Base-by-base conservation (phyloP, 2,888 invertebrate species). In the Pristionchus entomophagus region DNA sequence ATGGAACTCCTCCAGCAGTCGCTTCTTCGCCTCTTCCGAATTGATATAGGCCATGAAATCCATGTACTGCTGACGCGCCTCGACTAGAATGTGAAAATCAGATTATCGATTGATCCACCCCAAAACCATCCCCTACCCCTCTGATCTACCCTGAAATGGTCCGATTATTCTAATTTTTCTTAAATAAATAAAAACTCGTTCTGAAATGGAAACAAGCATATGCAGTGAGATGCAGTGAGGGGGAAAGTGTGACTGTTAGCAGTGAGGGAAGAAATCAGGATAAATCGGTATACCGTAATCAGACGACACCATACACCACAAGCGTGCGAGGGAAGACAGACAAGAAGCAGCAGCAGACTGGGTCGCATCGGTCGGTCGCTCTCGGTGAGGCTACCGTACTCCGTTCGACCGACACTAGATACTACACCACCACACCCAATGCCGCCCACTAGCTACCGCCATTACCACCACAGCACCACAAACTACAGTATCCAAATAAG, bases 81-180 rank as follows among this genome's bases (percentile, higher is more conserved):
- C 41, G 29, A 85, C 85, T 85, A n/a, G n/a, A n/a, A n/a, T n/a
- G 83, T n/a, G 59, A 83, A 8, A n/a, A 41, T 2, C 29, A 80
- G 22, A 77, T 32, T 45, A 45, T 45, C n/a, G 45, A 65, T 65
- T 35, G 2, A 65, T 35, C 35, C 19, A 19, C 17, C 32, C 26
- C 26, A 22, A 17, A 22, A n/a, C 59, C n/a, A n/a, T 35, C 17
- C 32, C 26, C 26, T 26, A 17, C 59, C 26, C 59, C n/a, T 59
- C 12, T 35, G 1, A 29, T 38, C 73, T 45, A 73, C 41, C 41
- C 73, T 73, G 41, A 10, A 53, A 53, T 32, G 80, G 49, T 80
- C 80, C 4, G 22, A 32, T 80, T 53, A 49, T 6, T 6, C 80
- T 80, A 51, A 51, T 53, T 51, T 17, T 51, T 14, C 49, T 26